Conservation (phyloP, 37 sponge, comb jelly and placozoan genomes). For the Hexactinellida sp. region DNA sequence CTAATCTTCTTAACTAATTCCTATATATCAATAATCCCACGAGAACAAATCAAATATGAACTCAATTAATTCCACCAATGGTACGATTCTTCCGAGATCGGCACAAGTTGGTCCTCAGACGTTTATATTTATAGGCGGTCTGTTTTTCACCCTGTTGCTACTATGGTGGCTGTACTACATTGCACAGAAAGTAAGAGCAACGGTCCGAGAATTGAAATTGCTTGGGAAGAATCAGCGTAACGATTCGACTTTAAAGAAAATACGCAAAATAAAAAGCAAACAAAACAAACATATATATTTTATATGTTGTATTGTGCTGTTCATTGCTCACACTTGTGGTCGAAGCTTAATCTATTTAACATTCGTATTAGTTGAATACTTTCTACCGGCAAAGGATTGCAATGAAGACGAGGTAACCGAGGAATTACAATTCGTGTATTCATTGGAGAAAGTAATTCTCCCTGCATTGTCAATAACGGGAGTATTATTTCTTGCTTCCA, state of each 20-base stretch:
- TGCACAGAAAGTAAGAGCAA: background rate
- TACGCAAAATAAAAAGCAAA: background rate
- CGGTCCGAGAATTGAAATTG: background rate
- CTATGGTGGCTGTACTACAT: background rate
- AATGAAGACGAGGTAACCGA: background rate
- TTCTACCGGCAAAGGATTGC: background rate
- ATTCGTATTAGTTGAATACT: background rate
- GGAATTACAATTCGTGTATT: background rate
- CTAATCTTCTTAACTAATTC: too few species aligned
- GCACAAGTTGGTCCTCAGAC: background rate
- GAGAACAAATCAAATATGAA: background rate
- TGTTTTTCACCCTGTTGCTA: background rate
- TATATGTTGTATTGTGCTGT: background rate
- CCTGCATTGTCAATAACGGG: background rate
- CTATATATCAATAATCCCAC: too few species aligned
- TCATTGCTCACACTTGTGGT: background rate
- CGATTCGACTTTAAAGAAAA: background rate
- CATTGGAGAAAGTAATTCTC: background rate
- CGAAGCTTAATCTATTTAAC: background rate
- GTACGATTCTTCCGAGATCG: background rate
- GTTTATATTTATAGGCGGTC: background rate
- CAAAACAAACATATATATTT: constrained; percentile 3
- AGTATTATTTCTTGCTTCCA: background rate
- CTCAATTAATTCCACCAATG: background rate
- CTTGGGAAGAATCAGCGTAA: background rate